Evolutionary conservation across 2,888 invertebrate species (phyloP).

Genomic region (Kuschelorhynchus macadamiae): DNA sequence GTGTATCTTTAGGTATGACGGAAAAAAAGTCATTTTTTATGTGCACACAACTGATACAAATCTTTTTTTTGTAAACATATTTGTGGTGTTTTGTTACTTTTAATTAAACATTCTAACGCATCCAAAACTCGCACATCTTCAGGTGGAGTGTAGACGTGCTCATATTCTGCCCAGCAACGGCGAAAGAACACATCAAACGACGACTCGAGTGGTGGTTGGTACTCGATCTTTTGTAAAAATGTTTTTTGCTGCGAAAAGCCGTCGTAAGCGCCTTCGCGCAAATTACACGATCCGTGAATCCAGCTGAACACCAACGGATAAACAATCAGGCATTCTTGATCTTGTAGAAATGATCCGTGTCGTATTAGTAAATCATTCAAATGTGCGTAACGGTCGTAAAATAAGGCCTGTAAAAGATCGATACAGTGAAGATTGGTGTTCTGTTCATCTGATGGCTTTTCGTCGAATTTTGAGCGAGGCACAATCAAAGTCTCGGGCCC

Average conservation of each 20-base stretch:
- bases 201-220: slow-evolving; percentile 5
- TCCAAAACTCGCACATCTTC: not conserved
- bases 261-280: not conserved
- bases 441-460: not conserved
- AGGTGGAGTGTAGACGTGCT: not conserved
- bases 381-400: not conserved
- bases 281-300: slow-evolving; percentile 7
- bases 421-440: not conserved
- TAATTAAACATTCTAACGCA: not conserved
- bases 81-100: not conserved
- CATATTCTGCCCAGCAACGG: slow-evolving; percentile 6
- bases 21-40: slow-evolving; percentile 5
- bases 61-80: slow-evolving; percentile 7
- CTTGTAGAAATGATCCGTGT: not conserved
- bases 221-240: slow-evolving; percentile 3
- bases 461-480: not conserved
- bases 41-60: not conserved
- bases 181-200: slow-evolving; percentile 6
- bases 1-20: slow-evolving; percentile 1
- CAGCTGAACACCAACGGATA: slow-evolving; percentile 3
- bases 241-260: slow-evolving; percentile 4
- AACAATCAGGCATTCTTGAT: not conserved
- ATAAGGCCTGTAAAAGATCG: slow-evolving; percentile 3
- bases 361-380: slow-evolving; percentile 8
- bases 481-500: not conserved